Evolutionary conservation across 2,113 vertebrate genomes (phyloP).

Genomic region (Corvus hawaiiensis): DNA sequence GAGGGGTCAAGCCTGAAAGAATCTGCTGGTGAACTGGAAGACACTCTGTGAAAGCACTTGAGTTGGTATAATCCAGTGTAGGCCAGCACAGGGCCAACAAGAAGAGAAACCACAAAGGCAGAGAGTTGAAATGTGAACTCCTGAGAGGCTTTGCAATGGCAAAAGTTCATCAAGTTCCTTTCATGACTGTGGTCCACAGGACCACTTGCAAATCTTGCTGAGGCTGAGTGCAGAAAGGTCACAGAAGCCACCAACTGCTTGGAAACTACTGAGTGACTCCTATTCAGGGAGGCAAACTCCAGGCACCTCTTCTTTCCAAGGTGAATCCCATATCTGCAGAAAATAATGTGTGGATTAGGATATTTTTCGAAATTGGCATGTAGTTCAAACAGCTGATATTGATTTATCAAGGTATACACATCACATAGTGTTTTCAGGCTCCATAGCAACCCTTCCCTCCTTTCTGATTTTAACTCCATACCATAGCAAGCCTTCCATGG

Average conservation of each 20-base stretch:
- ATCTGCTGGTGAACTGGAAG: not conserved
- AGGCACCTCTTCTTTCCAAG: not conserved
- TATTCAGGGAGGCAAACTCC: not conserved
- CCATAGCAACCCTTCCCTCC: not conserved
- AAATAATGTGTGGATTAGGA: not conserved
- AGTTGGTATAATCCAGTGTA: not conserved
- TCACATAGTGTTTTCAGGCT: not conserved
- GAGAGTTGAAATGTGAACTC: not conserved
- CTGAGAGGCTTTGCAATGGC: not conserved
- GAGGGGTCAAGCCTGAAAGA: not conserved
- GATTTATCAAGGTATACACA: not conserved
- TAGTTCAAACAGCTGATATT: not conserved
- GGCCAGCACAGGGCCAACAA: not conserved
- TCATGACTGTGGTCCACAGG: not conserved
- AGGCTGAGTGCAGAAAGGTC: not conserved
- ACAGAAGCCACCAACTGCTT: not conserved
- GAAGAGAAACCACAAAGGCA: not conserved
- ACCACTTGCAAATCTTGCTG: not conserved
- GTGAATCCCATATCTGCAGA: not conserved
- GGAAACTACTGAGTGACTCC: not conserved
- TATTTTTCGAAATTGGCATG: fast-evolving
- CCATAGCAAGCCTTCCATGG: fast-evolving
- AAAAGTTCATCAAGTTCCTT: not conserved
- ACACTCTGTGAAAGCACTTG: not conserved
- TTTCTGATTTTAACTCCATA: not conserved